Evolutionary conservation across 1,140 invertebrate genomes (phyloP), one percentile per base, ranked within the genome.

Genomic region (Camponotus floridanus): DNA sequence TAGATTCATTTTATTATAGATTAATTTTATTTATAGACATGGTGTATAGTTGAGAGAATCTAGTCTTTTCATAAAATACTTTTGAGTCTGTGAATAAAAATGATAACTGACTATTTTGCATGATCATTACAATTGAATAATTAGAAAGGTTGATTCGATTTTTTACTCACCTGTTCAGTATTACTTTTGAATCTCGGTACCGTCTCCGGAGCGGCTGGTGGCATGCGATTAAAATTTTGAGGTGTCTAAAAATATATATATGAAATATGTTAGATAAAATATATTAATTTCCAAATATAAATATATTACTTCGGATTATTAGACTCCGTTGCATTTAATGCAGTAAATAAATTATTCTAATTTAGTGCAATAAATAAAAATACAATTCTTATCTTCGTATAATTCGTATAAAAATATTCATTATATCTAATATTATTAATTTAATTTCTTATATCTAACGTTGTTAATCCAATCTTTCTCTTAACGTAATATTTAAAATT

Each of bases 181-280:
- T 89, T 88, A 89, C 88, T 55, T 85, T 90, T 87, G 71, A 90
- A 89, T 76, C 90, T 88, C 33, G 91, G 88, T 39, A 86, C 39
- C 1, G 92, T 91, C 31, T 91, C 91, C 18, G 84, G 76, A 8
- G 90, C 59, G 51, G 91, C 89, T 18, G 76, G 31, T 2, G 91
- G 88, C 45, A 88, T 64, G 9, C 65, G 73, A 86, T 93, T 92
- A 1, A 71, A 85, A 79, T 91, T 93, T 26, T 65, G 33, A 55
- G 51, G 6, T 26, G 39, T 33, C 90, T 93, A 61, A 4, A 86
- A 84, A 79, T 39, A 81, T 79, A 51, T 51, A 45, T 8, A 87
- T 42, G n/a, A 67, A 18, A 61, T 39, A 42, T 59, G 18, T 21
- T 15, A 74, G 57, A 78, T 64, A 21, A 64, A 85, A 64, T 13